Base-by-base conservation (phyloP, 2,888 invertebrate species). In the Erebia ligea region DNA sequence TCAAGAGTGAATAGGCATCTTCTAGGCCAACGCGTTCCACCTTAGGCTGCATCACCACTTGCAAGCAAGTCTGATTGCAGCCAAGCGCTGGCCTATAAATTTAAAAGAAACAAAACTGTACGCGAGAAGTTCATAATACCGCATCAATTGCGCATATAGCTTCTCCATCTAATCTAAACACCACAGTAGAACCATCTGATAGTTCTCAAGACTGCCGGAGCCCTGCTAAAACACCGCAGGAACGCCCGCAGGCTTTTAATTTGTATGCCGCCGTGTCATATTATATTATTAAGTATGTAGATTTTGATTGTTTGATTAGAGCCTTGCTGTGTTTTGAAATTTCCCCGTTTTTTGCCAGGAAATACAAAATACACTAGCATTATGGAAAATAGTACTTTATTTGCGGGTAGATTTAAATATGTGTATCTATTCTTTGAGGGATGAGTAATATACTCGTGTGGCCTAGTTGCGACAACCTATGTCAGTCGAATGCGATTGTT, bases 161-260 rank as follows among this genome's bases (percentile, higher is more conserved):
- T 71, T 70, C 67, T 48, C 73, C 71, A 67, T 48, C 72, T 75
- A 71, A 25, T 71, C 73, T 79, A 78, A 80, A 79, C 78, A 81
- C 82, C 81, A 82, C 76, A 75, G 75, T 75, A 77, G 79, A 80
- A 83, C 78, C 92, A 92, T 89, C 90, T 92, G 92, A 80, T 80
- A 76, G 79, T 87, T 92, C 91, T 84, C 92, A 92, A 81, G 88
- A 75, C 83, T 79, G 80, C 78, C 79, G 81, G 86, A 87, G 86
- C 87, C 82, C 83, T 78, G 85, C 84, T 86, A 86, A 84, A 87
- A 84, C 81, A 80, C 81, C 82, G 82, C 78, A 79, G 80, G 82
- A 84, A 75, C 83, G 82, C 82, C 89, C 84, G 52, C 74, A 80
- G 83, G 88, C 87, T 84, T 88, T 86, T 88, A 87, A 91, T 91